Base-by-base conservation (phyloP, 2,797 vertebrate species). In the Leontopithecus rosalia region DNA sequence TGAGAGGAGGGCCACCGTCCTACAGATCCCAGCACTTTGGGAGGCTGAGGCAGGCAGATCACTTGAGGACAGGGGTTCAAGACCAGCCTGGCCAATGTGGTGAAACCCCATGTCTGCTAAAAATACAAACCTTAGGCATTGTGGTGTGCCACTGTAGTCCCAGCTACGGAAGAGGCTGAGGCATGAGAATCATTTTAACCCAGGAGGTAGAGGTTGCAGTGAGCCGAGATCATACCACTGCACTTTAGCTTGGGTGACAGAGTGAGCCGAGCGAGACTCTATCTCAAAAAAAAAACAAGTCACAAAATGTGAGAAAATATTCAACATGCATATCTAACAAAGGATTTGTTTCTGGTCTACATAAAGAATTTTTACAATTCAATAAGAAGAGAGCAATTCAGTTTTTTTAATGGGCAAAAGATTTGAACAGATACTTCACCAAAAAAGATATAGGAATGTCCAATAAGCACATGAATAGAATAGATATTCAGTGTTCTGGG, bases 281-380 rank as follows among this genome's bases (percentile, higher is more conserved):
- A 72, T 36, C n/a, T 70, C 67, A 22, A 22, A 72, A 72, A 22
- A 72, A 70, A 84, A 72, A 22, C 36, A 94, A 81, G 12, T 73
- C n/a, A 90, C 36, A 89, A 82, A 73, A 76, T 61, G 30, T 89
- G 41, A 86, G 70, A 87, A 94, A 86, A 94, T 75, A 94, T 50
- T 90, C 46, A 41, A 82, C 86, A 36, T 28, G 77, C 33, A 55
- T 80, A 67, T 88, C 50, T 90, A 41, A 81, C 58, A 84, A 72
- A 91, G 33, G n/a, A 41, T 81, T 82, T 64, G 57, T 87, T 72
- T 89, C 36, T 92, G 41, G 75, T 58, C 30, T 61, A 20, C 24
- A 36, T 94, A 30, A 86, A 96, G 43, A 91, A 50, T 33, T 85
- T 76, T 64, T 81, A 84, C 28, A 76, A 81, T 22, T 50, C 79